Evolutionary conservation across 2,888 invertebrate species (phyloP).

Genomic region (Meghimatium bilineatum): DNA sequence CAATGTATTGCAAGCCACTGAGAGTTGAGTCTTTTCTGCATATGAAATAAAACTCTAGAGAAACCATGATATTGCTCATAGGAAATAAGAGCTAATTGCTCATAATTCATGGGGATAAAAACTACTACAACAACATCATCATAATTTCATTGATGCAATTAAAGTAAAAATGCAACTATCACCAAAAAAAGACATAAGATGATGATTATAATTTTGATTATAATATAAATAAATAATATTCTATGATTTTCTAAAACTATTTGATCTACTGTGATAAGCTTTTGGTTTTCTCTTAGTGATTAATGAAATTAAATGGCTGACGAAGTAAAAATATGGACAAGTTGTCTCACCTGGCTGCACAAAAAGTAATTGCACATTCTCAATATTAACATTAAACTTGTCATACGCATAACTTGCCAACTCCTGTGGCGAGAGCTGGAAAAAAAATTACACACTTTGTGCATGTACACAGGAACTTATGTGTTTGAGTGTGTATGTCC

Average conservation of each 20-base stretch:
- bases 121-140: too few relatives aligned
- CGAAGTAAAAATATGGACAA: not conserved
- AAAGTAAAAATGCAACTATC: too few relatives aligned
- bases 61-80: too few relatives aligned
- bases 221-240: not conserved
- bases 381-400: slow-evolving; percentile 87
- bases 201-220: not conserved
- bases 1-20: too few relatives aligned
- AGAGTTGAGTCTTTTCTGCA: too few relatives aligned
- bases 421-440: slow-evolving; percentile 79
- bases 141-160: too few relatives aligned
- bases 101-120: too few relatives aligned
- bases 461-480: not conserved
- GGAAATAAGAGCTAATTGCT: too few relatives aligned
- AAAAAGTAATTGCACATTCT: slow-evolving; percentile 83
- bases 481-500: too few relatives aligned
- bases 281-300: not conserved
- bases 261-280: not conserved
- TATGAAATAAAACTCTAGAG: too few relatives aligned
- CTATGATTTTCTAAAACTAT: not conserved
- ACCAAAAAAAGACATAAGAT: too few relatives aligned
- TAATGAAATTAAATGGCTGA: not conserved
- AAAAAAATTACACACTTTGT: not conserved
- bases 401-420: slow-evolving; percentile 91
- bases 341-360: slow-evolving; percentile 81